Evolutionary conservation across 2,888 invertebrate species (phyloP).

Genomic region (Dorcus hopei): DNA sequence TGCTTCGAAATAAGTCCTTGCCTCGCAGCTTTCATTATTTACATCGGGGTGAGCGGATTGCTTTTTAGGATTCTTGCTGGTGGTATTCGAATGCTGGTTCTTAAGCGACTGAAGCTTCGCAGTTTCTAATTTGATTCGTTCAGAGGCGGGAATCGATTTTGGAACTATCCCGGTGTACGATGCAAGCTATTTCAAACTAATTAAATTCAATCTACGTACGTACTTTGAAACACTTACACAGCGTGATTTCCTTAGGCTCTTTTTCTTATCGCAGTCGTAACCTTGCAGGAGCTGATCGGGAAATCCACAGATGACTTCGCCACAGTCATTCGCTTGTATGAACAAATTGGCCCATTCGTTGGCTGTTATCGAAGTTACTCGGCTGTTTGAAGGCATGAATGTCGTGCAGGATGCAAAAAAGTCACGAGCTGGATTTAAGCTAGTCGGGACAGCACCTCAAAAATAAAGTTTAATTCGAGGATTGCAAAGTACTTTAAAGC

Average conservation of each 20-base stretch:
- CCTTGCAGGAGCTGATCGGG: constrained; percentile 21
- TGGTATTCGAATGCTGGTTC: background rate
- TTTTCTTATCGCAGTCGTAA: constrained; percentile 14
- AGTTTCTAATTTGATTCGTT: background rate
- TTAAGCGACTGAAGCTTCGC: constrained; percentile 1
- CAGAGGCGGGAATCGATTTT: constrained; percentile 1
- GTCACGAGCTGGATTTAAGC: constrained; percentile 43
- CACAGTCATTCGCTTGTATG: constrained; percentile 52
- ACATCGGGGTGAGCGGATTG: background rate
- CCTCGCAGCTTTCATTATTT: constrained; percentile 25
- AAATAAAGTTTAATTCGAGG: background rate
- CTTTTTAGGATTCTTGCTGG: background rate
- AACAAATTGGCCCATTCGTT: constrained; percentile 55
- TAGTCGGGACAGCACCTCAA: constrained; percentile 40
- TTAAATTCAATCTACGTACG: background rate
- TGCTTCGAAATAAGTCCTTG: constrained; percentile 51
- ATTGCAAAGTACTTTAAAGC: background rate
- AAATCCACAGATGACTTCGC: constrained; percentile 52
- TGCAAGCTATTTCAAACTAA: constrained; percentile 1
- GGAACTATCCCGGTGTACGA: constrained; percentile 10
- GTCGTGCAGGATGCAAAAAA: constrained; percentile 40
- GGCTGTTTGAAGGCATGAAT: constrained; percentile 47
- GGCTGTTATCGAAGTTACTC: constrained; percentile 42
- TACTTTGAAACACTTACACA: constrained; percentile 5
- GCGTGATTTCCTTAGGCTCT: constrained; percentile 3